Evolutionary conservation across 2,888 invertebrate genomes (phyloP), one percentile per base, ranked within the genome.

Genomic region (Chrysolina americana): DNA sequence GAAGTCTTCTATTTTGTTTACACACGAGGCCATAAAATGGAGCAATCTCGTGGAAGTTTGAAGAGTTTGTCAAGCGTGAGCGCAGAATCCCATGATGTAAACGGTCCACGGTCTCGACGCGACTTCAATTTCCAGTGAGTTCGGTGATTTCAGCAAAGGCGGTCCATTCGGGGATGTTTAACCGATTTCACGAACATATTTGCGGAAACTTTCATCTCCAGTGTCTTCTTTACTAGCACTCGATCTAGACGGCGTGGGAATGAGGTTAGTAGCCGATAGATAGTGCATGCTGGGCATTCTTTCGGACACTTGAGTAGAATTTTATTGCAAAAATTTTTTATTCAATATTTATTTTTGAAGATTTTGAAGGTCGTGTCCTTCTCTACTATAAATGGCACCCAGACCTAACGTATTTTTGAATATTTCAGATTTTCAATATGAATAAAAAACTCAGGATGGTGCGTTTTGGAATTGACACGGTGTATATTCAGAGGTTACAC

Each of bases 41-140:
- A 53, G 53, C 21, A 53, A 21, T 53, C 53, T 53, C 53, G 53
- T 21, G 17, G 19, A 53, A 53, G 53, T 53, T 53, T 53, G 11
- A 6, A 53, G 53, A 53, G 53, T 53, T 53, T 11, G 53, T 23
- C 53, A 53, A 13, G 19, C 53, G 11, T 21, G 53, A 53, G 53
- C 53, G 53, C 53, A 53, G 53, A 53, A 53, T 53, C 53, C 11
- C 53, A 10, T 13, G 21, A 53, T 53, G 21, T 19, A 53, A 53
- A 53, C 53, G 53, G 53, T 21, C 53, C 21, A 13, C 11, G 13
- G 21, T 53, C 19, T 21, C 21, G 13, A 11, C 53, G 53, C 53
- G 53, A 21, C 53, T 53, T 53, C 53, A 13, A 0, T 11, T 11
- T 53, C 11, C 53, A 53, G 53, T 53, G 0, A 21, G 53, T 53